Percentiles rank a stretch among this genome's conserved stretches.
phyloP scores from a whole-genome alignment of 2,888 invertebrate species.

The Amiota mariae region DNA sequence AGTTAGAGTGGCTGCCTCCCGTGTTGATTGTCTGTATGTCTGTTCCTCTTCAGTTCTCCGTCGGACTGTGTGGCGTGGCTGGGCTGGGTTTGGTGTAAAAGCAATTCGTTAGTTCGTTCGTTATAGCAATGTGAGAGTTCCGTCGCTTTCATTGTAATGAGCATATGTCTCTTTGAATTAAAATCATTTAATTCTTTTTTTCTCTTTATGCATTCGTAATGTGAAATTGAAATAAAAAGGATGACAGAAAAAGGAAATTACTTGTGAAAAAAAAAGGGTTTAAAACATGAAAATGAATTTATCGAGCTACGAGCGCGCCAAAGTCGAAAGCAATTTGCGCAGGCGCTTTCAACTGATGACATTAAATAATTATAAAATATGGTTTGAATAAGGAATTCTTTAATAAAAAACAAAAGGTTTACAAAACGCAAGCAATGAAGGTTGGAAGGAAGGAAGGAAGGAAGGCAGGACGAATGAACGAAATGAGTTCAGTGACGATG shows the following conservation, averaged over 20 bases:
- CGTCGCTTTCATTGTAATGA: background rate
- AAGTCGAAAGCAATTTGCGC: conserved; percentile 59
- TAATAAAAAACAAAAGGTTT: conserved; percentile 31
- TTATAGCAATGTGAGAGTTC: background rate
- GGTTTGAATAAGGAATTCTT: conserved; percentile 31
- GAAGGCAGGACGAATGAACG: conserved; percentile 46
- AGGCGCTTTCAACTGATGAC: conserved; percentile 61
- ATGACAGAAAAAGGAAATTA: conserved; percentile 8
- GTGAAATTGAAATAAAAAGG: conserved; percentile 45
- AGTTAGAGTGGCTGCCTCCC: no score
- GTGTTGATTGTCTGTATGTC: background rate
- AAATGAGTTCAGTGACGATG: conserved; percentile 56
- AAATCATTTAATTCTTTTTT: conserved; percentile 46
- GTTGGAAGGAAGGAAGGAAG: conserved; percentile 36
- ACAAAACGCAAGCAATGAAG: conserved; percentile 13
- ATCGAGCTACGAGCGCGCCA: conserved; percentile 27
- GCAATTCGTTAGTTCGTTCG: background rate
- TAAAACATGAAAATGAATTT: conserved; percentile 24
- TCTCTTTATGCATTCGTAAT: conserved; percentile 19
- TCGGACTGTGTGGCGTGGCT: no score
- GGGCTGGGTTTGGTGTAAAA: background rate
- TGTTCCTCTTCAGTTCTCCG: background rate
- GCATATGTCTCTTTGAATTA: conserved; percentile 48
- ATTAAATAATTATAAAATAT: conserved; percentile 46
- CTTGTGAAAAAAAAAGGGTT: conserved; percentile 37